These are phyloP conservation scores for Strigamia crassipes DNA, from an alignment of 2,888 invertebrate genomes.

Conservation along the genomic window DNA sequence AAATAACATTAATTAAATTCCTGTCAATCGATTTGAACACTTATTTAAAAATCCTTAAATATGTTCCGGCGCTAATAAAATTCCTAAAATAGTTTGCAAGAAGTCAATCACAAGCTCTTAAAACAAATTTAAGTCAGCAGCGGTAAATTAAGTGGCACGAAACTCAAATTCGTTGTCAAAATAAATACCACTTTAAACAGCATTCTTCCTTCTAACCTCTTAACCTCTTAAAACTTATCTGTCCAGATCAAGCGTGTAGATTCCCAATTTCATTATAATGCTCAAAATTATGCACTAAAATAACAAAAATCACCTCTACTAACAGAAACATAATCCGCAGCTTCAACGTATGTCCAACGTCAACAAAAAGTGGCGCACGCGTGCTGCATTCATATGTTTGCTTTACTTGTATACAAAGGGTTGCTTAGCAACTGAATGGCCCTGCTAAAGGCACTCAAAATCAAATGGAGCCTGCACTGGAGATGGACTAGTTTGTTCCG, in stretches of 20 bases:
- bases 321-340: neutral
- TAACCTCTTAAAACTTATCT: neutral
- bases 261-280: neutral
- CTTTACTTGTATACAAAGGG: neutral
- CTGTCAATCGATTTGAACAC: neutral
- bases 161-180: too few relatives aligned
- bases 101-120: neutral
- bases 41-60: neutral
- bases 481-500: neutral
- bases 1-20: neutral
- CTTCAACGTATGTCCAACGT: neutral
- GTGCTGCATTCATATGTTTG: neutral
- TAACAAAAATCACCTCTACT: neutral
- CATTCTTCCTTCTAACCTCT: neutral
- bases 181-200: neutral
- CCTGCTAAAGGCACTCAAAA: neutral
- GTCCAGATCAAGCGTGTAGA: neutral
- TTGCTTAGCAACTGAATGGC: constrained; percentile 10
- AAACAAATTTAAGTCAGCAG: too few relatives aligned
- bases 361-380: neutral
- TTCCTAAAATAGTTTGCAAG: neutral
- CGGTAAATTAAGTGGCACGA: too few relatives aligned
- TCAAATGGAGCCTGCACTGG: constrained; percentile 1
- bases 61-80: neutral
- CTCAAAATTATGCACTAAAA: neutral